These are phyloP conservation scores for Turritopsis dohrnii DNA, from an alignment of 30 jellyfish, hydroid and myxozoan genomes.

Conservation along the genomic window DNA sequence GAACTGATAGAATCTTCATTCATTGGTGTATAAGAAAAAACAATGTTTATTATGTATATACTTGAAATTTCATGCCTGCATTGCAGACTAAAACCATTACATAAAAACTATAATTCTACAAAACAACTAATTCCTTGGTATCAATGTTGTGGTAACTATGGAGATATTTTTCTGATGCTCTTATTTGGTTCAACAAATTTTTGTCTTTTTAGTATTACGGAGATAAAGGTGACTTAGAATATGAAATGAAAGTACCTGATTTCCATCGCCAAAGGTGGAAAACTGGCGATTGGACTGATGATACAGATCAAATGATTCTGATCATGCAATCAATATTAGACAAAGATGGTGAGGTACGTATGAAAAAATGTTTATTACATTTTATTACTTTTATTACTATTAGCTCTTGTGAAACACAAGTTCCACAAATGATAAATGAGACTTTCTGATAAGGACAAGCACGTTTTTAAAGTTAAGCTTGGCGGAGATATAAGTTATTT, in stretches of 20 bases:
- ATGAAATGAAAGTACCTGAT: constrained; percentile 56
- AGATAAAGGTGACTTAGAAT: constrained; percentile 43
- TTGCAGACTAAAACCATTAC: no score
- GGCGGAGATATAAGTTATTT: not conserved
- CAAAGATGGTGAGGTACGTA: constrained; percentile 50
- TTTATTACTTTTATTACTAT: no score
- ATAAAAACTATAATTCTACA: no score
- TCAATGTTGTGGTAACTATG: no score
- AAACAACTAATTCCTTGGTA: no score
- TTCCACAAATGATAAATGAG: no score
- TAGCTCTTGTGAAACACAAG: no score
- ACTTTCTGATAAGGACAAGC: not conserved
- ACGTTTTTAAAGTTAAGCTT: constrained; percentile 15
- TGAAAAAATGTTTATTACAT: no score
- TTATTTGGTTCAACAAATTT: not conserved
- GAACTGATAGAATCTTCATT: no score
- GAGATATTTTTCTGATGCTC: not conserved
- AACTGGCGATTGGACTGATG: constrained; percentile 91
- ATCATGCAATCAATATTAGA: constrained; percentile 59
- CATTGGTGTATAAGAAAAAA: no score
- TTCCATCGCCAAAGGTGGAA: constrained; percentile 62
- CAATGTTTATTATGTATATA: no score
- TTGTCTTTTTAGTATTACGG: constrained; percentile 40
- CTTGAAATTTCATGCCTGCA: no score
- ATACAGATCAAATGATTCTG: constrained; percentile 69